Base-by-base conservation (phyloP, 2,888 invertebrate species). In the Aphidius colemani region DNA sequence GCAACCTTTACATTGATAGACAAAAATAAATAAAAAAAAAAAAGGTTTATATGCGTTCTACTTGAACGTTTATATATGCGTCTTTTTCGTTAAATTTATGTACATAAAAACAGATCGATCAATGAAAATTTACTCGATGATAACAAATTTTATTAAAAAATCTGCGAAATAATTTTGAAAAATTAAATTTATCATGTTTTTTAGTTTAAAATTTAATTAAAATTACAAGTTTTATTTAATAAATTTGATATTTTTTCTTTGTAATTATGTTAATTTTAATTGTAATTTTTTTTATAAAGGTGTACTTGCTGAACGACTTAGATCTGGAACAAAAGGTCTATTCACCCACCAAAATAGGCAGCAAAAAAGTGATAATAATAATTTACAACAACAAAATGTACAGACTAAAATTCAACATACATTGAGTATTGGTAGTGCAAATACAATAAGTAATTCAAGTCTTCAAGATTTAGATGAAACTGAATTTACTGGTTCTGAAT, bases 371-470 rank as follows among this genome's bases (percentile, higher is more conserved):
- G 63, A 67, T 1, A 65, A 50, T n/a, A 30, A 30, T 30, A 30
- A 30, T 30, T 30, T 30, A 30, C 3, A 30, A 30, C 49, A 57
- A 41, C 59, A 41, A 10, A 40, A 11, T 7, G 9, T 58, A 5
- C n/a, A 62, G 51, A 61, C 46, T 1, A 69, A 66, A 30, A 84
- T 86, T 58, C 80, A 82, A 30, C 85, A 84, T 56, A 85, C 85
- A 30, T 84, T 85, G 53, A 84, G 85, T 46, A 85, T 84, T 67
- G 81, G 85, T 41, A 84, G 85, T 49, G 82, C 77, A 5, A 83
- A 84, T 69, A 84, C 88, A 66, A 90, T 91, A 73, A 91, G 90
- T 78, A 91, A 91, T 82, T 90, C 90, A 64, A 91, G 90, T 74
- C 84, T 91, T n/a, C 88, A 89, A 61, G 90, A 91, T 77, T 83